Percentiles rank a stretch among this genome's conserved stretches.
Conservation (phyloP, 2,888 invertebrate genomes). For the Mellilla xanthometata region DNA sequence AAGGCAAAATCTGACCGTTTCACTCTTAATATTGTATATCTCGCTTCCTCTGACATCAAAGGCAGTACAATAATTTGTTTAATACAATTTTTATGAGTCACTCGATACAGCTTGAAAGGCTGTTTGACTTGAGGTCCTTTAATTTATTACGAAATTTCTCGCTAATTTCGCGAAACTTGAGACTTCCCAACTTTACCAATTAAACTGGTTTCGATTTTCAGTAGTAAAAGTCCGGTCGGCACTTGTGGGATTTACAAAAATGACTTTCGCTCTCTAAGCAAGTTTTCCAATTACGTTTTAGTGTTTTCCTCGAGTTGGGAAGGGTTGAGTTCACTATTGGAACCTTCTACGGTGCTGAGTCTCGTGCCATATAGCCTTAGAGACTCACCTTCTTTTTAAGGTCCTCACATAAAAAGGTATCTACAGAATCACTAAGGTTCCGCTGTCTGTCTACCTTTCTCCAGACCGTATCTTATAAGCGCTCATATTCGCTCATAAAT, state of each 20-base stretch:
- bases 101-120: slow-evolving; percentile 17
- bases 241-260: slow-evolving; percentile 50
- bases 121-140: slow-evolving; percentile 37
- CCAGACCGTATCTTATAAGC: no score
- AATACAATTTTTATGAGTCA: slow-evolving; percentile 20
- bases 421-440: no score
- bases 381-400: no score
- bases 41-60: slow-evolving; percentile 7
- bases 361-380: slow-evolving; percentile 3
- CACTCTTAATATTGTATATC: no score
- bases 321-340: slow-evolving; percentile 10
- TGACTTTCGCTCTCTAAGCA: slow-evolving; percentile 41
- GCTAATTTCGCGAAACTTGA: slow-evolving; percentile 53
- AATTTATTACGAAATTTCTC: slow-evolving; percentile 61
- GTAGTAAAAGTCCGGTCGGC: slow-evolving; percentile 39
- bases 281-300: slow-evolving; percentile 48
- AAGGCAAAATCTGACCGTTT: no score
- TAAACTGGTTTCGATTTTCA: slow-evolving; percentile 62
- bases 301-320: slow-evolving; percentile 24
- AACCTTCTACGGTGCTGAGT: slow-evolving; percentile 2
- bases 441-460: no score
- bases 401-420: no score
- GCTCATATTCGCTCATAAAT: no score
- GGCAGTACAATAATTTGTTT: slow-evolving; percentile 11
- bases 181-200: slow-evolving; percentile 61